Evolutionary conservation across 2,888 invertebrate species (phyloP), one percentile per base, ranked within the genome.

Genomic region (Tetramorium bicarinatum): DNA sequence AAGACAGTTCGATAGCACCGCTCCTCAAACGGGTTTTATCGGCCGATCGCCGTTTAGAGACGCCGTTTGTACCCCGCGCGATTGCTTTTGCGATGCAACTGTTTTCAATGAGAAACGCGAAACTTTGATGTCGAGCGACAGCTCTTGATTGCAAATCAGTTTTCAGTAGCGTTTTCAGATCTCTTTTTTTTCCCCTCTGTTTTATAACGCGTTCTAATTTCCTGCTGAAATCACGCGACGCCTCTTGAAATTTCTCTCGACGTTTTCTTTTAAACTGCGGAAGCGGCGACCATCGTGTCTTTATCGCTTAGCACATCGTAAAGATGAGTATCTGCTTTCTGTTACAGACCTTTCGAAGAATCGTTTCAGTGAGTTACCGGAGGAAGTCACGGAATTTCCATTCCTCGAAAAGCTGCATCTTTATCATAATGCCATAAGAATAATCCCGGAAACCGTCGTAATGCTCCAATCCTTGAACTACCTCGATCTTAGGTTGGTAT

Each of bases 371-470:
- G 99, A 99, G 95, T 95, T 99, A 93, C 99, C 99, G 81, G 97
- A 97, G 94, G 98, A 98, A 96, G 96, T 99, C 89, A 98, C 98
- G 87, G 96, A 97, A 87, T 99, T 97, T 95, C 96, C 97, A 90
- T 98, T 97, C 95, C 96, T 99, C 95, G 99, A 99, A 96, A 97
- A 97, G 93, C 96, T 99, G 90, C 96, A 98, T 92, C 96, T 98
- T 91, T 98, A 99, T 95, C 98, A 99, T 96, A 99, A 99, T 96
- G 97, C 97, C 90, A 98, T 99, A 94, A 97, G 98, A 93, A 96
- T 96, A 92, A 97, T 99, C 93, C 99, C 99, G 81, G 98, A 98
- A 92, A 96, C 97, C 49, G 96, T 99, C 85, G 97, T 97, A 86
- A 96, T 96, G 95, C 96, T 99, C 82, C 98, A 98, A 93, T 98